These are phyloP conservation scores for Catagonus wagneri DNA, from an alignment of 2,113 vertebrate genomes.

Conservation along the genomic window DNA sequence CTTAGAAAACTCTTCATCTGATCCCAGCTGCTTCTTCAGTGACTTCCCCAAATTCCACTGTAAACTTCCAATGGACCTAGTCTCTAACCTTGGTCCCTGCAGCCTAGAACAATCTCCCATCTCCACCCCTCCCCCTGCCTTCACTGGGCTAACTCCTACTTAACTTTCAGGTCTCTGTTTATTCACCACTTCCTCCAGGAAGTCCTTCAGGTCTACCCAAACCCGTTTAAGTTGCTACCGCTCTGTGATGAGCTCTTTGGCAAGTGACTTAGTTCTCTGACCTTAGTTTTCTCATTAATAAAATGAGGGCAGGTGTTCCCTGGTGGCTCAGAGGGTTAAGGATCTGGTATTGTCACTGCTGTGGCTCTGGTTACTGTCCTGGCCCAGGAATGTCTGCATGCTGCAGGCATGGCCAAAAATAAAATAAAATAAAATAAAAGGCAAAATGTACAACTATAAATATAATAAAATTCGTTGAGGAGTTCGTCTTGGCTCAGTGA, in stretches of 20 bases:
- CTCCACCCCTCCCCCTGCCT: neutral
- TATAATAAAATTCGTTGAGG: no score
- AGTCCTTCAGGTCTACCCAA: neutral
- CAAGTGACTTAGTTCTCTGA: conserved; percentile 32
- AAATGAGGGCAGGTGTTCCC: neutral
- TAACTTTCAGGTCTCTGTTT: neutral
- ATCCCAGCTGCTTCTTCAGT: neutral
- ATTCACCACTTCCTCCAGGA: conserved; percentile 13
- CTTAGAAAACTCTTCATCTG: neutral
- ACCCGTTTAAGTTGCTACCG: neutral
- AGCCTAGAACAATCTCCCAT: neutral
- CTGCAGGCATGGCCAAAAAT: no score
- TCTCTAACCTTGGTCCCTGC: neutral
- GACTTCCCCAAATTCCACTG: neutral
- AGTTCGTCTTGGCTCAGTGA: no score
- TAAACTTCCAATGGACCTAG: neutral
- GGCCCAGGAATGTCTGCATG: no score
- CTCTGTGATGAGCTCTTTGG: neutral
- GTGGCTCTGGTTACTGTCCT: no score
- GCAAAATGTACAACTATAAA: no score
- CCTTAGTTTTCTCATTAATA: neutral
- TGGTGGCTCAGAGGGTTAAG: no score
- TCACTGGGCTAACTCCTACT: neutral
- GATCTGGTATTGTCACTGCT: no score
- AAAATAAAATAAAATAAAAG: no score